These are phyloP conservation scores for Tapirus indicus DNA, from an alignment of 2,797 vertebrate species.

Conservation along the genomic window DNA sequence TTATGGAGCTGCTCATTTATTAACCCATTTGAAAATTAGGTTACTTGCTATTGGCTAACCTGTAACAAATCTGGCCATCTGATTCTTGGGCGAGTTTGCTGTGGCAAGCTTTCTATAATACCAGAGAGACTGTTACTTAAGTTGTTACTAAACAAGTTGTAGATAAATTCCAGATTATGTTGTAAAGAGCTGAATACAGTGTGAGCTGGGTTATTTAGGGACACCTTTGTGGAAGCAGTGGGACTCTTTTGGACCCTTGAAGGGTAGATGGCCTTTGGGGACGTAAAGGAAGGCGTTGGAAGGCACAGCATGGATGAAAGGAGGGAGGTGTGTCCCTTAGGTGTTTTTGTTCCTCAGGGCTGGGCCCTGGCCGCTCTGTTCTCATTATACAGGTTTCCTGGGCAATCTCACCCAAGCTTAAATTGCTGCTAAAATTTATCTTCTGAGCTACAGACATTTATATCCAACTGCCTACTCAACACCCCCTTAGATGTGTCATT, in stretches of 20 bases:
- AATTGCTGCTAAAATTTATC: constrained; percentile 39
- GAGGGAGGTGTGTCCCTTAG: neutral
- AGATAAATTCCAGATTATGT: constrained; percentile 21
- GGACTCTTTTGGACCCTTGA: neutral
- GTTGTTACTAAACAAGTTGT: constrained; percentile 24
- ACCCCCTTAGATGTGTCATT: neutral
- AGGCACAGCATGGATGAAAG: neutral
- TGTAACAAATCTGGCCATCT: neutral
- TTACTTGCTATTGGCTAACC: constrained; percentile 4
- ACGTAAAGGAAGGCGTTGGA: neutral
- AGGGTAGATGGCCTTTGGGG: neutral
- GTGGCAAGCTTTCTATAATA: neutral
- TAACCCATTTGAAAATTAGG: constrained; percentile 28
- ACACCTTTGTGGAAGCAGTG: neutral
- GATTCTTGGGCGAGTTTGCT: neutral
- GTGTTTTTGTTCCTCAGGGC: neutral
- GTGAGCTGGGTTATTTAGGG: neutral
- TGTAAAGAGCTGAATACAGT: neutral
- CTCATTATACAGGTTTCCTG: neutral
- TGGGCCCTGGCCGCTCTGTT: neutral
- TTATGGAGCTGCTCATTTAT: neutral
- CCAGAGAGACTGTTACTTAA: neutral
- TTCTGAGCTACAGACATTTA: constrained; percentile 29
- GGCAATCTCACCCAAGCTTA: constrained; percentile 13
- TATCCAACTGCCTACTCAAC: constrained; percentile 49